These are phyloP conservation scores for Condylostylus longicornis DNA, from an alignment of 1,140 invertebrate species.

Conservation along the genomic window DNA sequence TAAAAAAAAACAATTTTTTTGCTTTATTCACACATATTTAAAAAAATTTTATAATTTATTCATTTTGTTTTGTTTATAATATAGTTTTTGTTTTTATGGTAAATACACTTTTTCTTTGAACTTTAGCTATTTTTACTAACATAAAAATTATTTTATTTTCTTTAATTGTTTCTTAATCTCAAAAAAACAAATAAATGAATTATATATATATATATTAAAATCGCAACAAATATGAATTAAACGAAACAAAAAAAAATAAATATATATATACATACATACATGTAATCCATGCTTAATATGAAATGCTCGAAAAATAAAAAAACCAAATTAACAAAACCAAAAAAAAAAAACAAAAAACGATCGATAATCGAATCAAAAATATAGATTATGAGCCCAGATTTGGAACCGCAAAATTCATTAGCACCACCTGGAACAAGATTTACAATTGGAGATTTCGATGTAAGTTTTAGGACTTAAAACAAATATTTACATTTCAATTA, in stretches of 20 bases:
- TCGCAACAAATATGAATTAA: conserved; percentile 7
- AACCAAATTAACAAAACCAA: conserved; percentile 7
- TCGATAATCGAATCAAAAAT: conserved; percentile 1
- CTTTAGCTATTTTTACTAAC: no score
- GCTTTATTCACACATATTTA: no score
- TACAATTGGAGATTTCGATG: conserved; percentile 46
- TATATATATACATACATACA: conserved; percentile 7
- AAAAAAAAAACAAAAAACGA: conserved; percentile 4
- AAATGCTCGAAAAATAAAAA: background rate
- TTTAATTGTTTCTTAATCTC: no score
- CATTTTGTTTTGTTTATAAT: no score
- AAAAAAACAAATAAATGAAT: no score
- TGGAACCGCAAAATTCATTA: conserved; percentile 39
- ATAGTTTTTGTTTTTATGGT: no score
- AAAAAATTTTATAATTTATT: no score
- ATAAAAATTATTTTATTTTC: no score
- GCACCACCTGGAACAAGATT: conserved; percentile 41
- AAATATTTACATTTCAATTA: background rate
- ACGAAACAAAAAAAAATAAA: conserved; percentile 10
- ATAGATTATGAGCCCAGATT: conserved; percentile 43
- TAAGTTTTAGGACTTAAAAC: conserved; percentile 28
- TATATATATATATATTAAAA: conserved; percentile 13
- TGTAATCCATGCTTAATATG: background rate
- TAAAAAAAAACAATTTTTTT: no score
- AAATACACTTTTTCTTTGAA: no score